Conservation (phyloP, 2,113 vertebrate species). For the Hymenochirus boettgeri region DNA sequence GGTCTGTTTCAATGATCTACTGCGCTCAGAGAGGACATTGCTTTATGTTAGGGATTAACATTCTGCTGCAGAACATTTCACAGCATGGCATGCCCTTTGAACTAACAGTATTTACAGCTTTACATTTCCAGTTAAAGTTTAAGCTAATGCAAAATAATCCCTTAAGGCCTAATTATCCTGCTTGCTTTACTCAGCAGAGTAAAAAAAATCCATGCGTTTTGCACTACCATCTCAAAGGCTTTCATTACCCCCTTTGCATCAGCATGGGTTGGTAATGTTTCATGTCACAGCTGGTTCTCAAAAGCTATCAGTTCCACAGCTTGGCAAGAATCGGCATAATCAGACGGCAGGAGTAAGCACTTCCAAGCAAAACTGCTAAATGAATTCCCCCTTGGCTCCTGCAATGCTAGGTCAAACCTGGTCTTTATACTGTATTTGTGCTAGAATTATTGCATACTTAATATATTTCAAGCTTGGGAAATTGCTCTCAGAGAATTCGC, state of each 20-base stretch:
- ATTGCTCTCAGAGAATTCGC: too few relatives aligned
- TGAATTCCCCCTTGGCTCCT: too few relatives aligned
- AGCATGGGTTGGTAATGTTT: background rate
- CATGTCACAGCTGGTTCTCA: too few relatives aligned
- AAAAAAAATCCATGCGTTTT: background rate
- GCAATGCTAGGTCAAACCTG: too few relatives aligned
- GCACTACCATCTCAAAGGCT: background rate
- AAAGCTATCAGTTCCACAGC: too few relatives aligned
- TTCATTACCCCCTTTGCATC: conserved; percentile 12
- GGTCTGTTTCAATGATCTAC: too few relatives aligned
- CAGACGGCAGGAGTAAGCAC: too few relatives aligned
- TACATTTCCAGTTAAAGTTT: conserved; percentile 31
- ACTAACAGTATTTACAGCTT: conserved; percentile 23
- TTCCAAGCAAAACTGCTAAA: too few relatives aligned
- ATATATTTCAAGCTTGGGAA: too few relatives aligned
- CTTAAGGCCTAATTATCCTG: conserved; percentile 36
- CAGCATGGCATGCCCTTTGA: conserved; percentile 22
- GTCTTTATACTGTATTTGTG: too few relatives aligned
- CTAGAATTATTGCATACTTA: too few relatives aligned
- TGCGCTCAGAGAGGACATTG: background rate
- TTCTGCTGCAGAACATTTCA: conserved; percentile 1
- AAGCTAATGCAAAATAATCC: conserved; percentile 27
- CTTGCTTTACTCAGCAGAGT: conserved; percentile 29
- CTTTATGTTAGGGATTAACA: background rate
- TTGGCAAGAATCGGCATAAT: too few relatives aligned